Evolutionary conservation across 2,888 invertebrate genomes (phyloP), one percentile per base, ranked within the genome.

Genomic region (Dicyrtoma fusca): DNA sequence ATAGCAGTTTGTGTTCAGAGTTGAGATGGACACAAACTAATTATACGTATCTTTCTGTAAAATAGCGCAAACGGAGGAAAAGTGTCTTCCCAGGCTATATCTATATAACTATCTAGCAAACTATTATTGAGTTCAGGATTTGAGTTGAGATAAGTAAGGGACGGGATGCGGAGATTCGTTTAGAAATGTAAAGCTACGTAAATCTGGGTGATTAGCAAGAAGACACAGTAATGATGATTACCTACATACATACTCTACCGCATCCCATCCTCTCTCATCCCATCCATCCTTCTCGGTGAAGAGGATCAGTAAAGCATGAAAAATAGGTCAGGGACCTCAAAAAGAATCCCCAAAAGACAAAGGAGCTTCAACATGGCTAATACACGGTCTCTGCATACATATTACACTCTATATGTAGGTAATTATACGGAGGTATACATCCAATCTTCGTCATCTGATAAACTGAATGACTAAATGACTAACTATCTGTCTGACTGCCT

Each of bases 301-400:
- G 53, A 61, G 47, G 42, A n/a, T 44, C 69, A 69, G 47, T 45
- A 26, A 53, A n/a, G 49, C 69, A 61, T 69, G 61, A 69, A 69
- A 69, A 61, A 23, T 69, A 26, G 69, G 69, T 69, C 69, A 69
- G 61, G 69, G 69, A 59, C 61, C 59, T 25, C 4, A 57, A 57
- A 23, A 21, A 57, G 14, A 57, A 10, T 3, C 57, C 57, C 57
- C 23, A 34, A 57, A 57, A 57, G 57, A 57, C 57, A 25, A 26
- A 57, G 57, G 5, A 11, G 25, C n/a, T 11, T 25, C 14, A 23
- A 13, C 23, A 57, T 23, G 3, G 57, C 57, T 57, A 57, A 57
- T 53, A 17, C 53, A 5, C 34, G 8, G 4, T 34, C 34, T 34
- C 34, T 34, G 34, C 34, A 3, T 34, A 34, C 8, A 34, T 34